Conservation (phyloP, 1,140 invertebrate species). For the Lordiphosa stackelbergi region DNA sequence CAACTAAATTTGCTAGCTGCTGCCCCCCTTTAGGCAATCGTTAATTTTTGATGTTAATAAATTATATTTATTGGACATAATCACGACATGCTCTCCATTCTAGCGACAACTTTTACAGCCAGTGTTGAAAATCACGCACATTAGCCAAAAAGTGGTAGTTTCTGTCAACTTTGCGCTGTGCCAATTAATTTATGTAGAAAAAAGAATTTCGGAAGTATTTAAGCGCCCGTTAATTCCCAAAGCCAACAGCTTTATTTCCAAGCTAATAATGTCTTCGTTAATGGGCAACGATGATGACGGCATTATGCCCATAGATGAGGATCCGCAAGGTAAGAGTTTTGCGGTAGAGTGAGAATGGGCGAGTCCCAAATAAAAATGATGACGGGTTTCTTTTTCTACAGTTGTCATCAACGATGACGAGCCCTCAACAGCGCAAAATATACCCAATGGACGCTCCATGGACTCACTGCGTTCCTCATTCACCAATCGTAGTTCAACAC, state of each 20-base stretch:
- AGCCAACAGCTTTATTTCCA: neutral
- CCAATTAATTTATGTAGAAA: slow-evolving; percentile 6
- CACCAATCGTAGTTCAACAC: slow-evolving; percentile 91
- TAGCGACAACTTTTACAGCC: no score
- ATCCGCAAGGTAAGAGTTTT: slow-evolving; percentile 85
- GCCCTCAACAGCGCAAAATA: slow-evolving; percentile 78
- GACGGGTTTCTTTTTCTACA: slow-evolving; percentile 52
- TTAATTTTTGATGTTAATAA: no score
- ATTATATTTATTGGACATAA: no score
- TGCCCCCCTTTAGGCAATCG: no score
- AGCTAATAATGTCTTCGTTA: slow-evolving; percentile 65
- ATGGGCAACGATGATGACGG: slow-evolving; percentile 83
- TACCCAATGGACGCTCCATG: slow-evolving; percentile 88
- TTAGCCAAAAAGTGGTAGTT: no score
- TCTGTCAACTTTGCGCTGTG: no score
- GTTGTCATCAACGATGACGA: slow-evolving; percentile 90
- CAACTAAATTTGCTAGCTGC: no score
- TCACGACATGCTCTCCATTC: no score
- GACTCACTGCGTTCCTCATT: slow-evolving; percentile 93
- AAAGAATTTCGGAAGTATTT: slow-evolving; percentile 1
- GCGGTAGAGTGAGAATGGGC: slow-evolving; percentile 29
- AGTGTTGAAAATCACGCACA: no score
- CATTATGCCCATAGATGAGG: slow-evolving; percentile 92
- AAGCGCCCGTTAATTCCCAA: neutral
- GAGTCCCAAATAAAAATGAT: slow-evolving; percentile 30